Conservation (phyloP, 2,113 vertebrate species). For the Neodontobutis hainanensis region DNA sequence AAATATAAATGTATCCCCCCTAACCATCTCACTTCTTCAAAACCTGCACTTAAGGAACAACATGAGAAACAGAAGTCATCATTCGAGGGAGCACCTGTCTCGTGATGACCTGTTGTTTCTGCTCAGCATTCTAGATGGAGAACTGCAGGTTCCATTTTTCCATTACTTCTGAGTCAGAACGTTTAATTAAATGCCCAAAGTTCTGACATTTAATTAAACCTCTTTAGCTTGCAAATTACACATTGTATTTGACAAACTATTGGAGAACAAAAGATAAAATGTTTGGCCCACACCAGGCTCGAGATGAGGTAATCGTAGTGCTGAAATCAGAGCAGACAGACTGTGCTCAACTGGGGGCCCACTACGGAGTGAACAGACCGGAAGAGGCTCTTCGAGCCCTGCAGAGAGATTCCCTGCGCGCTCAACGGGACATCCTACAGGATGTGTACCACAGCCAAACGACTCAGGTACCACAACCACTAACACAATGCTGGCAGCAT, state of each 20-base stretch:
- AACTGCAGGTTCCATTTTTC: slow-evolving; percentile 54
- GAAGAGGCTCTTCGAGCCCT: slow-evolving; percentile 85
- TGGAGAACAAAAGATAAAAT: background rate
- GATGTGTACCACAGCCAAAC: slow-evolving; percentile 86
- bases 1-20: background rate
- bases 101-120: slow-evolving; percentile 64
- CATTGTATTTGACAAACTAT: too few relatives aligned
- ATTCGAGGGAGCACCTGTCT: slow-evolving; percentile 38
- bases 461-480: slow-evolving; percentile 80
- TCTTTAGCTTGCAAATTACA: too few relatives aligned
- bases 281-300: slow-evolving; percentile 76
- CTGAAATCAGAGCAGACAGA: slow-evolving; percentile 89
- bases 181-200: too few relatives aligned
- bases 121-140: slow-evolving; percentile 63
- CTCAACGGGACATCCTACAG: slow-evolving; percentile 80
- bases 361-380: slow-evolving; percentile 85
- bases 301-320: slow-evolving; percentile 89
- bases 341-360: slow-evolving; percentile 83
- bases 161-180: too few relatives aligned
- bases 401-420: slow-evolving; percentile 84
- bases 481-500: slow-evolving; percentile 36
- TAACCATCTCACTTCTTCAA: background rate
- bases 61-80: slow-evolving; percentile 14
- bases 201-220: too few relatives aligned
- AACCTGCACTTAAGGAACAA: background rate